Base-by-base conservation (phyloP, 2,113 vertebrate species). In the Apodemus sylvaticus region DNA sequence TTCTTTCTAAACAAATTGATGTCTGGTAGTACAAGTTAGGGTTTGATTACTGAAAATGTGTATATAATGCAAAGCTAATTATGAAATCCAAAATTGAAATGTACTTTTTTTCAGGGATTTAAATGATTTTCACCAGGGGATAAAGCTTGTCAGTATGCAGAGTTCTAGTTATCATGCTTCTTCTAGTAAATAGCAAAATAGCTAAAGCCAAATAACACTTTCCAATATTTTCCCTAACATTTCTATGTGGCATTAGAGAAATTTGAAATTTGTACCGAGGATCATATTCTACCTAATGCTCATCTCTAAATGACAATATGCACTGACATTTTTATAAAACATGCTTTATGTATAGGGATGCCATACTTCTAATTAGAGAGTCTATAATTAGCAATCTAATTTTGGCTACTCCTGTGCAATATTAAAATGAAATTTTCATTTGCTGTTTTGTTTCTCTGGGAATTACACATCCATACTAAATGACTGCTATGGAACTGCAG, bases 351-450 rank as follows among this genome's bases (percentile, higher is more conserved):
- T 55, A 51, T 39, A 71, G 13, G 89, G 36, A 82, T 81, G 60
- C 5, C 51, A 0, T 70, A 60, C 82, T 97, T 82, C 76, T 95
- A 96, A 96, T 91, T 86, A 95, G 90, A 42, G 34, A 39, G 81
- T 90, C 91, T 96, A 93, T 95, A 97, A 96, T 95, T 97, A 97
- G 95, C 79, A 68, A 66, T 90, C 60, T 97, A 96, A 96, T 88
- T 96, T 95, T 95, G 85, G n/a, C 53, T 92, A 86, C 45, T 96
- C 66, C 31, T 86, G 85, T 86, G 87, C 45, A 92, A 93, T 97
- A 97, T 96, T 95, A 97, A 97, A 90, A 93, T 88, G 74, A 97
- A 96, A 76, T 70, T 96, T 96, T 97, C 71, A 95, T 95, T 95
- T 97, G 45, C 66, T 55, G 51, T 89, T 88, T 93, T 7, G 0